Base-by-base conservation (phyloP, 2,888 invertebrate genomes). In the Graphium colonna region DNA sequence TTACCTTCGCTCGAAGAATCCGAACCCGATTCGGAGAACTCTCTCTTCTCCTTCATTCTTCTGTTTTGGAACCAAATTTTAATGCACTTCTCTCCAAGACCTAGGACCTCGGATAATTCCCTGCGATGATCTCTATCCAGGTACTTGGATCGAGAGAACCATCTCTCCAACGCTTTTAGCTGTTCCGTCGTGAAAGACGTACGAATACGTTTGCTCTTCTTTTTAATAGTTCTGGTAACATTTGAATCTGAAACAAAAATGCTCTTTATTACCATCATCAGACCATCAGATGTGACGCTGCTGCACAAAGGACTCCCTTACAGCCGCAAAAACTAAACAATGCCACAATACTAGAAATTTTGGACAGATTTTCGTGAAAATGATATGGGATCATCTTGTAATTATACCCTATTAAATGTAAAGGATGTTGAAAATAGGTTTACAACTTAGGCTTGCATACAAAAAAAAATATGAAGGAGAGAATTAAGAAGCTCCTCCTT, bases 1-100 rank as follows among this genome's bases (percentile, higher is more conserved):
- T 51, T 46, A 4, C 56, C 62, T 52, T 76, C 75, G 28, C 57
- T 67, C 0, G 76, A 75, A 1, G 73, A 67, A 49, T 81, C 78
- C 18, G 58, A 55, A 52, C 73, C 73, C 1, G 75, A 76, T 53
- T 79, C 82, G 0, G 73, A 75, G 0, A 66, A 77, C 60, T 91
- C 91, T 63, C 91, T 93, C 68, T 94, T 94, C 61, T 86, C 87
- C 58, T 94, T 94, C 95, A 95, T 95, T 17, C 95, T 85, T 17
- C 95, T 87, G 69, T 95, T 96, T 70, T 96, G 96, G 72, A 96
- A 96, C 96, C 96, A 96, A 33, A 95, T 92, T 75, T 96, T 96
- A 51, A 96, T 92, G 70, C 94, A 94, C 50, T 93, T 90, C 63
- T 95, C 95, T 0, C 91, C 90, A 1, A 96, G 85, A 42, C 88